These are phyloP conservation scores for Machimus rusticus DNA, from an alignment of 2,888 invertebrate species.

Conservation along the genomic window DNA sequence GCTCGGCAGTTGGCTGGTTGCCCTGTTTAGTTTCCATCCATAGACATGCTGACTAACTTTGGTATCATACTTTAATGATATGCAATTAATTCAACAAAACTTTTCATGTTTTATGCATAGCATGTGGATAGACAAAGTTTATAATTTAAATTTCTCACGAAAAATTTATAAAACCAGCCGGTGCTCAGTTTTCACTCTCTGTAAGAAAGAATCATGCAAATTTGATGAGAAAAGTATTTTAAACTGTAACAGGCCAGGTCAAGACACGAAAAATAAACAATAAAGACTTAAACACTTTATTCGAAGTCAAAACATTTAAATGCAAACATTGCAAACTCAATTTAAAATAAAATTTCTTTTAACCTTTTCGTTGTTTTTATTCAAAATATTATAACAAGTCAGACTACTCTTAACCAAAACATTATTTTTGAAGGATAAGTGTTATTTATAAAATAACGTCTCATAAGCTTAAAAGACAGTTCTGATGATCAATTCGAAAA, in stretches of 20 bases:
- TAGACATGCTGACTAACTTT: background rate
- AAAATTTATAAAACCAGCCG: background rate
- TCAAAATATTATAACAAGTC: no score
- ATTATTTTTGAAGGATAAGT: no score
- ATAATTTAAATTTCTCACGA: background rate
- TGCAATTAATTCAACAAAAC: background rate
- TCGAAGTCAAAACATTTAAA: background rate
- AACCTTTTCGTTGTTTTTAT: no score
- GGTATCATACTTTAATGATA: background rate
- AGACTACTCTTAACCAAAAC: no score
- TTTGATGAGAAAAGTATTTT: background rate
- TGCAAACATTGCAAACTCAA: background rate
- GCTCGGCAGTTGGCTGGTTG: background rate
- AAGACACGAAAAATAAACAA: background rate
- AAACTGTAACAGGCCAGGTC: background rate
- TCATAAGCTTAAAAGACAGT: background rate
- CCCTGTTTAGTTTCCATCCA: background rate
- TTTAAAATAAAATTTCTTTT: background rate
- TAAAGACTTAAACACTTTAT: background rate
- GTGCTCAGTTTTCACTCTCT: background rate
- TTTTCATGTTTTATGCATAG: background rate
- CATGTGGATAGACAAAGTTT: background rate
- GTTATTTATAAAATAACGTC: background rate
- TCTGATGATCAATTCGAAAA: background rate
- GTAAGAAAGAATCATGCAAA: background rate